Percentiles rank a stretch among this genome's conserved stretches.
Conservation (phyloP, 1,140 invertebrate genomes). For the Musca vetustissima region DNA sequence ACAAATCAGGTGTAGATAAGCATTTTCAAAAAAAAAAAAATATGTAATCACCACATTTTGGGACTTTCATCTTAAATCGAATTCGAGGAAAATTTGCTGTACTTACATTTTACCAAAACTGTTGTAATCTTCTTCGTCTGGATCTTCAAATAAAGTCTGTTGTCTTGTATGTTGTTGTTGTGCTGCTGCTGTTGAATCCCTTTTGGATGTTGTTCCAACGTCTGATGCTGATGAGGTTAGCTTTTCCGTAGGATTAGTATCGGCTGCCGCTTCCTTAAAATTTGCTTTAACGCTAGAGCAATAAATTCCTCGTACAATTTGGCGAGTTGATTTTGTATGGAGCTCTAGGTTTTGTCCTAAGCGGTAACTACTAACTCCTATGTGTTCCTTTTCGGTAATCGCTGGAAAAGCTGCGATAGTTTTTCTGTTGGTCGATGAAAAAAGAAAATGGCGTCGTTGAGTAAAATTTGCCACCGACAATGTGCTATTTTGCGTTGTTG, state of each 20-base stretch:
- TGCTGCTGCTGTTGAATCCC: not conserved
- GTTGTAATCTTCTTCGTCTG: slow-evolving; percentile 28
- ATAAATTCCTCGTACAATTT: slow-evolving; percentile 1
- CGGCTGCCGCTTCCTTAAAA: slow-evolving; percentile 21
- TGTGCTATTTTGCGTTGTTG: slow-evolving; percentile 34
- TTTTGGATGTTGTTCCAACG: slow-evolving; percentile 14
- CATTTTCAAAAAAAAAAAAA: too few species aligned
- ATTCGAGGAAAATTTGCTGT: not conserved
- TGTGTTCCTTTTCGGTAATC: not conserved
- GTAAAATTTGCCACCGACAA: slow-evolving; percentile 25
- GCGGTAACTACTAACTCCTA: slow-evolving; percentile 18
- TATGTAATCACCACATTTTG: not conserved
- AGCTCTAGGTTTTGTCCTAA: slow-evolving; percentile 21
- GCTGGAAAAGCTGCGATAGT: slow-evolving; percentile 44
- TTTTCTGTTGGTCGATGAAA: slow-evolving; percentile 49
- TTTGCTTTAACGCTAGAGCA: slow-evolving; percentile 5
- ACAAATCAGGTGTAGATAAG: not conserved
- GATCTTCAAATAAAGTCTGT: slow-evolving; percentile 27
- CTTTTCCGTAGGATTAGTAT: slow-evolving; percentile 25
- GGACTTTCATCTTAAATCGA: not conserved
- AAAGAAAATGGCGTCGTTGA: slow-evolving; percentile 54
- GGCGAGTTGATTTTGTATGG: not conserved
- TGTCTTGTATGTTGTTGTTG: not conserved
- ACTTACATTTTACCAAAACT: slow-evolving; percentile 29
- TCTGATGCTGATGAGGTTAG: slow-evolving; percentile 4